Evolutionary conservation across 2,797 vertebrate species (phyloP).

Genomic region (Rhinichthys osculus): DNA sequence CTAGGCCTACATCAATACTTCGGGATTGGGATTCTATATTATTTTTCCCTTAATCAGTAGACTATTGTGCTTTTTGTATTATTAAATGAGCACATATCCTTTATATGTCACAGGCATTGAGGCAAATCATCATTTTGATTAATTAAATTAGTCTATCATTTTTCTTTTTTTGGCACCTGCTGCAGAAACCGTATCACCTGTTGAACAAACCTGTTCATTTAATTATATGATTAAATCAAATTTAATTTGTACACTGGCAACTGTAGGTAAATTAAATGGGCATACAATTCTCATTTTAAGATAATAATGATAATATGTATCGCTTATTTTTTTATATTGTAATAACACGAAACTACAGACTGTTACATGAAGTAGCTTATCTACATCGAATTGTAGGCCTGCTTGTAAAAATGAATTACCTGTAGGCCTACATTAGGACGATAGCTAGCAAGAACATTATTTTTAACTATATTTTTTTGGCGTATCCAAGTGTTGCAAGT

Average conservation of each 20-base stretch:
- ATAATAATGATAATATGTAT: background rate
- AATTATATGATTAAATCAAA: background rate
- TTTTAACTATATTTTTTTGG: background rate
- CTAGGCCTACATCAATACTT: background rate
- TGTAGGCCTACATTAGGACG: background rate
- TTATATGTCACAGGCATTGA: background rate
- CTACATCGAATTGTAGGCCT: background rate
- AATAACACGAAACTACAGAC: background rate
- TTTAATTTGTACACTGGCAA: background rate
- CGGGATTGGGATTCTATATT: background rate
- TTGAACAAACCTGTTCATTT: background rate
- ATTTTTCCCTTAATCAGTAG: background rate
- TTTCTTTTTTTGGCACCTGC: constrained; percentile 5
- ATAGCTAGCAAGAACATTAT: background rate
- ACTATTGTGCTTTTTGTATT: background rate
- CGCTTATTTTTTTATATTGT: no score
- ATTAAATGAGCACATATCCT: background rate
- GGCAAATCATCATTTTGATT: background rate
- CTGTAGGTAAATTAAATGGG: background rate
- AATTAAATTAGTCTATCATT: background rate
- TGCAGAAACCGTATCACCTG: background rate
- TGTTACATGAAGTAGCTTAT: background rate
- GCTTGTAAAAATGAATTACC: background rate
- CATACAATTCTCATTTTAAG: background rate
- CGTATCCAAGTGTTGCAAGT: background rate